A percentile compares a stretch with the other conserved stretches of the same genome.
Conservation (phyloP, 1,140 invertebrate genomes). For the Drosophila pseudoananassae region DNA sequence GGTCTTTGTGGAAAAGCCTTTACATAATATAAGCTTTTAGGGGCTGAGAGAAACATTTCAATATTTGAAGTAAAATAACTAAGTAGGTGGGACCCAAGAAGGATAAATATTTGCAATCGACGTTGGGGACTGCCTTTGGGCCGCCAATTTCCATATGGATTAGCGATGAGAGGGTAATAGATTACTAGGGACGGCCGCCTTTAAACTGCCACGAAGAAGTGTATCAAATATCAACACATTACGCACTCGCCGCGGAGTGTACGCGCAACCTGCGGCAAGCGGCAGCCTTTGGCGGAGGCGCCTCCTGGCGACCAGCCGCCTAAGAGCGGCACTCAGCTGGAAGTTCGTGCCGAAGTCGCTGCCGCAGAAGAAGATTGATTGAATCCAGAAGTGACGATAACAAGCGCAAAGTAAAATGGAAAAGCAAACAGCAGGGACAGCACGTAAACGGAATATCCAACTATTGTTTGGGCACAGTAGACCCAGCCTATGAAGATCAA, state of each 20-base stretch:
- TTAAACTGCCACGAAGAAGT: slow-evolving; percentile 41
- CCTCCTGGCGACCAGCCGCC: background rate
- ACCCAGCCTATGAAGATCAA: too few species aligned
- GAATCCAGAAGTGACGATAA: slow-evolving; percentile 80
- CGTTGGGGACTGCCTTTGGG: slow-evolving; percentile 52
- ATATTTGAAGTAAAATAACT: background rate
- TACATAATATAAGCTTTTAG: background rate
- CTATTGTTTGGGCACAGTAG: slow-evolving; percentile 48
- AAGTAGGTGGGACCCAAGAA: slow-evolving; percentile 4
- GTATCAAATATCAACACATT: slow-evolving; percentile 62
- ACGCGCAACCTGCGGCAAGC: slow-evolving; percentile 5
- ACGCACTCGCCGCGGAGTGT: slow-evolving; percentile 43
- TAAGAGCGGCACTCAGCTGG: slow-evolving; percentile 57
- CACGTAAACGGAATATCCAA: slow-evolving; percentile 62
- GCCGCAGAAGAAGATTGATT: slow-evolving; percentile 74
- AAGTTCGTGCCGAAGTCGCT: slow-evolving; percentile 55
- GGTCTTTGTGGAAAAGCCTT: background rate
- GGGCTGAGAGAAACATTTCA: background rate
- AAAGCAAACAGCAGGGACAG: slow-evolving; percentile 65
- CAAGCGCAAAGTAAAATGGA: slow-evolving; percentile 72
- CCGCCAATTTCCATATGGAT: slow-evolving; percentile 72
- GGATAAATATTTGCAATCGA: slow-evolving; percentile 61
- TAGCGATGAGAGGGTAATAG: slow-evolving; percentile 78
- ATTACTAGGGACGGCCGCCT: slow-evolving; percentile 47
- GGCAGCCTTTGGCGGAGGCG: too few species aligned